Evolutionary conservation across 2,888 invertebrate species (phyloP), one percentile per base, ranked within the genome.

Genomic region (Melinaea marsaeus): DNA sequence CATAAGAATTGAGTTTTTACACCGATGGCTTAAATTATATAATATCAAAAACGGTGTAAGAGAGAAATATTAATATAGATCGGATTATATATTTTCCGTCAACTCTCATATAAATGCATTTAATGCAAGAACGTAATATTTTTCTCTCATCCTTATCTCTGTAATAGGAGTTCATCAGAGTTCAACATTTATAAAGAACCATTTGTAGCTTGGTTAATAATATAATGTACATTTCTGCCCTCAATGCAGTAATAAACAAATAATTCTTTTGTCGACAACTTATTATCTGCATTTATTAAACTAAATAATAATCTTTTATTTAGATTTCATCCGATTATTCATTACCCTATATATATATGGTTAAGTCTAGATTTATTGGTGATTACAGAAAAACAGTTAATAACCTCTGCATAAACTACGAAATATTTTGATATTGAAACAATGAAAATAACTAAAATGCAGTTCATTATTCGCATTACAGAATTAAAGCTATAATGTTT

Each of bases 81-180:
- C 7, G 7, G 42, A 42, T 42, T 9, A 3, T 3, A 42, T 42
- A 32, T 7, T 4, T 42, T n/a, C 33, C 32, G 11, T 11, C 5
- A 32, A 51, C 11, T 32, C 11, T 11, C 22, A 32, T 32, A 2
- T 32, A 61, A 66, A 63, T 65, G 57, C 58, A 58, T 42, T 57
- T 35, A 57, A 34, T 33, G 58, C 64, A 65, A 65, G 63, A 69
- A 63, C 64, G 67, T 62, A 56, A 62, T 59, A 63, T 69, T 71
- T 67, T 71, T 65, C 70, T 68, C 64, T 58, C 58, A 60, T 63
- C 66, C 62, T 71, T 68, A 73, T 74, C 69, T 55, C 61, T 67
- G 58, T 61, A 60, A 60, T 63, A 64, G 46, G 63, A 68, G 75
- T 74, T 73, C 74, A 77, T 77, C 78, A 47, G 60, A 73, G 75